Conservation (phyloP, 2,113 vertebrate genomes). For the Dasyurus viverrinus region DNA sequence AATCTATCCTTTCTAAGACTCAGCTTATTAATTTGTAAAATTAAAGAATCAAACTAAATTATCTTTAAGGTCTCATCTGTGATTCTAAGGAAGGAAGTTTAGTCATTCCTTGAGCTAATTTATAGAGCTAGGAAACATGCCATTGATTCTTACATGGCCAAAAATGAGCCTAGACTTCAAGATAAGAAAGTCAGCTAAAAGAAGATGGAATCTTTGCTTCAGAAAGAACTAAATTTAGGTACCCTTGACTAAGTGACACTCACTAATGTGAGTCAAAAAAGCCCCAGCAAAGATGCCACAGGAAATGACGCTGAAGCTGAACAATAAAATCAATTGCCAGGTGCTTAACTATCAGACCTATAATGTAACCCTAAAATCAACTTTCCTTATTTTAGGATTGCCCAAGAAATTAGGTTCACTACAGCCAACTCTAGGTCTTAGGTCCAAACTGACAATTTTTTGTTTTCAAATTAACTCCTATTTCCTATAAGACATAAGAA, state of each 20-base stretch:
- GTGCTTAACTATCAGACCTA: neutral
- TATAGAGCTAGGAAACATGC: neutral
- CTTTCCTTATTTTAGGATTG: neutral
- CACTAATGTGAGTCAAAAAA: neutral
- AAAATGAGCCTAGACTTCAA: neutral
- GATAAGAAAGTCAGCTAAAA: neutral
- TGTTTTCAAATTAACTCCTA: neutral
- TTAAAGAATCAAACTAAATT: neutral
- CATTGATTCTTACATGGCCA: neutral
- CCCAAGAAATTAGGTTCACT: neutral
- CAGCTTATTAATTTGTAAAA: neutral
- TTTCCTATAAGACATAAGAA: neutral
- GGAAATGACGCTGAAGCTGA: neutral
- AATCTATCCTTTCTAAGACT: neutral
- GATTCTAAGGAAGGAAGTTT: neutral
- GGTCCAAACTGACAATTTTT: neutral
- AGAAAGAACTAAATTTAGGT: neutral
- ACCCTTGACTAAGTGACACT: neutral
- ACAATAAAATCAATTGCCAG: neutral
- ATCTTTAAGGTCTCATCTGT: neutral
- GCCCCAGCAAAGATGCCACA: neutral
- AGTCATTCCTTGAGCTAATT: conserved; percentile 27
- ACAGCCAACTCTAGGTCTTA: neutral
- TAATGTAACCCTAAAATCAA: neutral
- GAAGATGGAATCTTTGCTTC: neutral